These are phyloP conservation scores for Platorchestia sp. DNA, from an alignment of 1,140 invertebrate genomes.

Conservation along the genomic window DNA sequence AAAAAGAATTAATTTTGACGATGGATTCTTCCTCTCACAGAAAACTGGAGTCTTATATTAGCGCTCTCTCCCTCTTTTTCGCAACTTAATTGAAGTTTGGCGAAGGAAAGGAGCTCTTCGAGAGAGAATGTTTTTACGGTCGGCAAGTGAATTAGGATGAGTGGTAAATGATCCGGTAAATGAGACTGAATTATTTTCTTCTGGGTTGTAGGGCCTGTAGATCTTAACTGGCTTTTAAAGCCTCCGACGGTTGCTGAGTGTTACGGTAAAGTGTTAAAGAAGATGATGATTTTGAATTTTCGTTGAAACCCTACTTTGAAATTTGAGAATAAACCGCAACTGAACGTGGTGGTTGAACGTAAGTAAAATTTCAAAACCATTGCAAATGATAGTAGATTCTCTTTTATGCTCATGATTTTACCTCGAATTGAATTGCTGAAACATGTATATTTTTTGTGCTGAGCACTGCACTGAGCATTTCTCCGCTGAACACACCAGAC, in stretches of 20 bases:
- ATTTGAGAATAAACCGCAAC: neutral
- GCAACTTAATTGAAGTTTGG: conserved; percentile 42
- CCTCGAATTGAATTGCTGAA: too few species aligned
- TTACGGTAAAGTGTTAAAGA: neutral
- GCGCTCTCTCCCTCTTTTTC: neutral
- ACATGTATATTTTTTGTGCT: neutral
- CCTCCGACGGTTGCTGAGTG: neutral
- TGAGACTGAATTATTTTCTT: conserved; percentile 29
- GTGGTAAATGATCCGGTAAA: conserved; percentile 27
- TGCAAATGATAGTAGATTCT: neutral
- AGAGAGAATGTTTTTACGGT: conserved; percentile 33
- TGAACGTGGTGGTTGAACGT: neutral
- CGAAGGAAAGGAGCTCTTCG: neutral
- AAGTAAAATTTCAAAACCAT: neutral
- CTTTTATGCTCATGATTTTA: too few species aligned
- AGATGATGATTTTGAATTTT: neutral
- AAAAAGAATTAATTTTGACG: conserved; percentile 55
- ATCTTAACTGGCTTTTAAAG: neutral
- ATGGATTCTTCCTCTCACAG: conserved; percentile 43
- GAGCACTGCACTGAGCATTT: neutral
- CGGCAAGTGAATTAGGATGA: conserved; percentile 50
- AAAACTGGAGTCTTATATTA: conserved; percentile 21
- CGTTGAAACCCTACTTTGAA: neutral
- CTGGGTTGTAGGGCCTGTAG: neutral
- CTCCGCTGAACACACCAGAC: too few species aligned